Conservation (phyloP, 2,113 vertebrate genomes). For the Sander vitreus region DNA sequence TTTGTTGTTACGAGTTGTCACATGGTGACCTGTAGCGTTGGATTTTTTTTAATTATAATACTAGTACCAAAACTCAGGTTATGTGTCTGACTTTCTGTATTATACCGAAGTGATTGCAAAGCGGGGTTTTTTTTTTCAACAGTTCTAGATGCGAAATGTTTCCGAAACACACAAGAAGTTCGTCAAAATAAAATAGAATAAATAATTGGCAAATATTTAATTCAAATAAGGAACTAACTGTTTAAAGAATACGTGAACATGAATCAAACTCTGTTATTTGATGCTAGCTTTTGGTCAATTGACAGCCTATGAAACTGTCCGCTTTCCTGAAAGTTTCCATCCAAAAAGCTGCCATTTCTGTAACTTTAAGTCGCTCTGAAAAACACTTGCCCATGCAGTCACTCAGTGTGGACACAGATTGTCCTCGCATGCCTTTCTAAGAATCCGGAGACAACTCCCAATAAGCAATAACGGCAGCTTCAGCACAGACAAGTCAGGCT, state of each 20-base stretch:
- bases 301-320: neutral
- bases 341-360: neutral
- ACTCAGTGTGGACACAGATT: constrained; percentile 12
- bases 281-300: neutral
- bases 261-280: neutral
- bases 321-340: neutral
- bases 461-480: constrained; percentile 39
- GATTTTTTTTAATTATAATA: neutral
- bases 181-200: neutral
- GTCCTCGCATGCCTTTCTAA: constrained; percentile 48
- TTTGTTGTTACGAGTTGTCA: neutral
- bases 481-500: neutral
- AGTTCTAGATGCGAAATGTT: neutral
- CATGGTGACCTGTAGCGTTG: neutral
- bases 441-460: constrained; percentile 14
- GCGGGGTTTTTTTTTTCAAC: neutral
- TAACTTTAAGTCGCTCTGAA: neutral
- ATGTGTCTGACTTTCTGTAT: neutral
- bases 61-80: neutral
- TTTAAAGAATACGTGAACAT: neutral
- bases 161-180: neutral
- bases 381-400: too few relatives aligned
- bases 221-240: neutral
- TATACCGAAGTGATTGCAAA: neutral
- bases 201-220: neutral